Base-by-base conservation (phyloP, 2,113 vertebrate species). In the Balaenoptera acutorostrata region DNA sequence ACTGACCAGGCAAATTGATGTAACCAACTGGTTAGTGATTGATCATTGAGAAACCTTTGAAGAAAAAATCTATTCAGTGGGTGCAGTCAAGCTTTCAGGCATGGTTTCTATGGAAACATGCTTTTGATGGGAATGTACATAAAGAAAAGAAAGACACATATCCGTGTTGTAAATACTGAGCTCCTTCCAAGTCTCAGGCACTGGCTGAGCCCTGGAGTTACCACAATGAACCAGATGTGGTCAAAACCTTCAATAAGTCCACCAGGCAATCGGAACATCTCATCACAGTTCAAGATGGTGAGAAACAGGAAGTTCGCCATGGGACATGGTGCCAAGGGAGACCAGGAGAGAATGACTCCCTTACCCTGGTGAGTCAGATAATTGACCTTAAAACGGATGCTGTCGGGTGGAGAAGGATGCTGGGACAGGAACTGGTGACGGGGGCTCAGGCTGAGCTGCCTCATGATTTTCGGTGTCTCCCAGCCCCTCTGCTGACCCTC, bases 11-110 rank as follows among this genome's bases (percentile, higher is more conserved):
- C 41, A 90, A 93, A 93, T 18, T 68, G 66, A 93, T 93, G 68
- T 64, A 63, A 85, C 75, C 64, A 63, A 57, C 36, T 77, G 46
- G 33, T 61, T 66, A 81, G 71, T 63, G 57, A 88, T 4, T 91
- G 71, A 97, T 59, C 75, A 93, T 46, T 82, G 88, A 66, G 69
- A 80, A 95, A 87, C 23, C 61, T 93, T 93, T 92, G 85, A 71
- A 85, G 59, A 77, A 92, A 90, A 85, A 90, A 83, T 31, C 41
- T 74, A 83, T 69, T 18, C 55, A 31, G 55, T 74, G 44, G 46
- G 55, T 13, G 12, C 33, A 91, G 57, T 44, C 39, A 72, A 81
- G 46, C 39, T 90, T 80, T 39, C 1, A 25, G 46, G 9, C 41
- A 46, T 52, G 23, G 52, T 80, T 57, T 57, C 77, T 57, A 80